Evolutionary conservation across 1,140 invertebrate species (phyloP), one percentile per base, ranked within the genome.

Genomic region (Aphelenchoides avenae): DNA sequence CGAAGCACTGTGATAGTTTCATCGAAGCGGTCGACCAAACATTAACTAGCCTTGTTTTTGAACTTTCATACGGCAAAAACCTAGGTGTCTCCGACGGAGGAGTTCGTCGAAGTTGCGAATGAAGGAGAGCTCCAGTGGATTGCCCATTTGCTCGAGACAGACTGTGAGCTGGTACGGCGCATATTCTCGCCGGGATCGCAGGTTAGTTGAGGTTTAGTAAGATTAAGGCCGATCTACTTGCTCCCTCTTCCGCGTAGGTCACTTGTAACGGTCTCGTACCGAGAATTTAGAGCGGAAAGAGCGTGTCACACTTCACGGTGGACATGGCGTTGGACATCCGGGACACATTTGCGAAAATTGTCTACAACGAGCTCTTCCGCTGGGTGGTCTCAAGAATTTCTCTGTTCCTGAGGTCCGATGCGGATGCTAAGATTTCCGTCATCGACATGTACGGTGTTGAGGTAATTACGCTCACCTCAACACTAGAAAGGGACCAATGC

Each of bases 371-470:
- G 18, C 42, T 63, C 5, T 63, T 64, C 20, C 36, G 40, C 18
- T 63, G 61, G 61, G 58, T 64, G 13, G 43, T 63, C 15, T 39
- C 61, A 24, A 15, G 42, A 26, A 64, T 63, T 29, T 61, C 59
- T 24, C 20, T 65, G 15, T 61, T 61, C 26, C 46, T 29, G 34
- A 62, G 43, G 36, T 26, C 20, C 15, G n/a, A 3, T 30, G 33
- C 11, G n/a, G n/a, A 33, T 37, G 7, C 55, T 2, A 61, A 30
- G 24, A 61, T 61, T 36, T 31, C 47, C 11, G 9, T 61, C 13
- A 27, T 53, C 20, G 59, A 61, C 57, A 15, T 54, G 31, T 52
- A 33, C 24, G 59, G 59, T 5, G 53, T 62, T 33, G 44, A 62
- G 20, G 54, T 56, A 60, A 4, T 52, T 9, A n/a, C 0, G 20